Base-by-base conservation (phyloP, 2,113 vertebrate species). In the Alexandromys fortis region DNA sequence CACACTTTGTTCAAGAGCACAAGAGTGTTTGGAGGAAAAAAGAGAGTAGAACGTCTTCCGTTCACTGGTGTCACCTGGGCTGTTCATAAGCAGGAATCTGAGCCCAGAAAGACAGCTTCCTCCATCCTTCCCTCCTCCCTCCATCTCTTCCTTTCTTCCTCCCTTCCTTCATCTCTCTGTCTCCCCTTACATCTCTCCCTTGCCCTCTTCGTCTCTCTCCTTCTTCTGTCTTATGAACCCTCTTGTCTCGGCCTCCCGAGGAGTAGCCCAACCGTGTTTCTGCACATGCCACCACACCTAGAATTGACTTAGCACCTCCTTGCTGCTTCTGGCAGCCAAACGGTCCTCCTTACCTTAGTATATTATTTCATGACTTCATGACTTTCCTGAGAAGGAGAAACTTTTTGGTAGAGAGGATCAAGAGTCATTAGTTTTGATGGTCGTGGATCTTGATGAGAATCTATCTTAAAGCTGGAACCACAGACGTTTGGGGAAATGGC, bases 291-390 rank as follows among this genome's bases (percentile, higher is more conserved):
- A 47, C 42, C 12, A 28, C 35, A 22, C 22, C 30, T 28, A 1
- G 33, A 28, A 38, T 5, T 12, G 70, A 63, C 58, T 68, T 94
- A 92, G 10, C 49, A 38, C 33, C 90, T 83, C 82, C 33, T 76
- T 92, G 33, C 55, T 85, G 8, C 49, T 79, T 78, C 52, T 89
- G 85, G 78, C 2, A 0, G 55, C 79, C 88, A 72, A 19, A 82
- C 6, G 61, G 86, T 85, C 72, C 87, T 88, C 55, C 63, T 95
- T 72, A 38, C n/a, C 70, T 95, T 85, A 28, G 49, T 58, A 58
- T 58, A 35, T 38, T 19, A 52, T 1, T 49, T 52, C 49, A 70
- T 90, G 72, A 52, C 2, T 49, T 49, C 49, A 77, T 90, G 72
- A 47, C 79, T 89, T 92, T 92, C 79, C 47, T 52, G 28, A 86